Conservation (phyloP, 2,888 invertebrate species). For the Eilema griseolum region DNA sequence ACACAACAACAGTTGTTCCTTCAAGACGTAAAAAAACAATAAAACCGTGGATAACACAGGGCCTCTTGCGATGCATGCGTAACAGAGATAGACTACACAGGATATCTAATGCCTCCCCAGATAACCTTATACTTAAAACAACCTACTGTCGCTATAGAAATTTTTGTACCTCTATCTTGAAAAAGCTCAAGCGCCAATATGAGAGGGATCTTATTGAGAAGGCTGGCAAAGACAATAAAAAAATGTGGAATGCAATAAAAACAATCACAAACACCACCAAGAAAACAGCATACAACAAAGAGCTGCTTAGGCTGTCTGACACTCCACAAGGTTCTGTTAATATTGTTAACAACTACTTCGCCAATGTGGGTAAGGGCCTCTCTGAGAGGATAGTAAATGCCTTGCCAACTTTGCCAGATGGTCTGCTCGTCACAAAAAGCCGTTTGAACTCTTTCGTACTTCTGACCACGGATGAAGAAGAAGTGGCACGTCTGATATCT, state of each 20-base stretch:
- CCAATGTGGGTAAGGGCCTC: too few relatives aligned
- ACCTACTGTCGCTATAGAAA: not conserved
- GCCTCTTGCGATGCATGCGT: not conserved
- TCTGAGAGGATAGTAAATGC: too few relatives aligned
- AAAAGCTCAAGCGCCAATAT: not conserved
- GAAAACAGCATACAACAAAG: too few relatives aligned
- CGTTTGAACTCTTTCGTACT: too few relatives aligned
- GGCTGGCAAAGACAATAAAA: not conserved
- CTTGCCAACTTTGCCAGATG: too few relatives aligned
- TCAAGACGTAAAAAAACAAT: not conserved
- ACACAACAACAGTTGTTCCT: not conserved
- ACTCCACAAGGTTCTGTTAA: too few relatives aligned
- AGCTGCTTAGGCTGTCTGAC: too few relatives aligned
- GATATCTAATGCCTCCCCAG: not conserved
- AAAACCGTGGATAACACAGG: not conserved
- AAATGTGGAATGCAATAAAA: slow-evolving; percentile 1
- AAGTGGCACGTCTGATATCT: too few relatives aligned
- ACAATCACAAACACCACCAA: not conserved
- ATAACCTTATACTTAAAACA: not conserved
- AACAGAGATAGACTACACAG: not conserved
- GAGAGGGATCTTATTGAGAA: slow-evolving; percentile 2
- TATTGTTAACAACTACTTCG: too few relatives aligned
- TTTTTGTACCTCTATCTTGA: not conserved
- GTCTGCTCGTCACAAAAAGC: too few relatives aligned
- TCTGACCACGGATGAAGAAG: too few relatives aligned